Base-by-base conservation (phyloP, 1,140 invertebrate genomes). In the Thalassaphorura encarpata region DNA sequence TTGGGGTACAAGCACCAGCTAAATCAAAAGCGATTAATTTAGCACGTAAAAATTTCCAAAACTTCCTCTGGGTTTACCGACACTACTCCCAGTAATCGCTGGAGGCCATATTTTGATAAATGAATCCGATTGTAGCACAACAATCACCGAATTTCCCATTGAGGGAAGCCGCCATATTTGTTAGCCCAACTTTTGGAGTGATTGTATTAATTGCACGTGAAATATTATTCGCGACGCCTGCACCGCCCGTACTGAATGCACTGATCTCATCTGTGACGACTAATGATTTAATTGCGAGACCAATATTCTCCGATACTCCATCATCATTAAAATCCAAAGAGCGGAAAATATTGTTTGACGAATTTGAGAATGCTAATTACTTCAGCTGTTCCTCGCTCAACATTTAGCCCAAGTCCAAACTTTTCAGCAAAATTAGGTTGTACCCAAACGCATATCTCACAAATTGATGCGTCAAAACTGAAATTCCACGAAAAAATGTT, bases 61-160 rank as follows among this genome's bases (percentile, higher is more conserved):
- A n/a, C n/a, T 36, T 36, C n/a, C 33, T 36, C 33, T 11, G n/a
- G 11, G 13, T 29, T 45, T 52, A 58, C 56, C 29, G n/a, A 28
- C 2, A 29, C 19, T 49, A 13, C 51, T 52, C 5, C 29, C n/a
- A 21, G 56, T 24, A 15, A 58, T 28, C 1, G 49, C 21, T 27
- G 58, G 58, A 39, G n/a, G 52, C 40, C 52, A 60, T 54, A 24
- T 54, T 53, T 2, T 60, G 52, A 36, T 51, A 60, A 40, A 60
- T 26, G 29, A 54, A 60, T 0, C 58, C 50, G 6, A 60, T 18
- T 2, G 31, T 45, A 0, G 31, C 46, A 47, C 58, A 60, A 18
- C 58, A 60, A 11, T 40, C 45, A 48, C 8, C 40, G 21, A 58
- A 54, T 16, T 31, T 36, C 19, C n/a, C 42, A 18, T n/a, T 11